phyloP scores from a whole-genome alignment of 2,797 vertebrate genomes.

The Tamandua tetradactyla region DNA sequence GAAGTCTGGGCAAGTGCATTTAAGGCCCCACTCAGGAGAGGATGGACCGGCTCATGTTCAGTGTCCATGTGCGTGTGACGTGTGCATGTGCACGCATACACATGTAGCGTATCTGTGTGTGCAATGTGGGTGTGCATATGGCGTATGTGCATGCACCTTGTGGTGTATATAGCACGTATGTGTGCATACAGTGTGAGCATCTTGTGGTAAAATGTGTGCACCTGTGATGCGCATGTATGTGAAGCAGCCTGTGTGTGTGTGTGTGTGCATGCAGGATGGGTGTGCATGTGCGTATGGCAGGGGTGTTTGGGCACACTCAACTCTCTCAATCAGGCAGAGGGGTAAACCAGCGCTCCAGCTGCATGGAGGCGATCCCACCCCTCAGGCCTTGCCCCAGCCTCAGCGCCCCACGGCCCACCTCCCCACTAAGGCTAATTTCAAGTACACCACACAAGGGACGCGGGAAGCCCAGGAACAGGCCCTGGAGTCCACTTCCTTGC shows the following conservation, averaged over 20 bases:
- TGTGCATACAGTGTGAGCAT: too few relatives aligned
- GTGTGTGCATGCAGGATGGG: neutral
- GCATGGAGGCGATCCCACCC: neutral
- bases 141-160: neutral
- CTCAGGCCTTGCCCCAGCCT: neutral
- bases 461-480: too few relatives aligned
- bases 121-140: neutral
- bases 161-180: too few relatives aligned
- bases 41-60: neutral
- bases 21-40: neutral
- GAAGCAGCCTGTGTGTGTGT: too few relatives aligned
- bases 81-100: neutral
- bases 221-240: too few relatives aligned
- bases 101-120: neutral
- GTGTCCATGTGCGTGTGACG: neutral
- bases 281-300: too few relatives aligned
- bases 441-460: neutral
- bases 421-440: neutral
- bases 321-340: neutral
- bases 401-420: neutral
- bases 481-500: neutral
- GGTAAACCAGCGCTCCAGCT: neutral
- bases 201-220: too few relatives aligned
- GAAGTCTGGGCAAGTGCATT: neutral
- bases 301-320: neutral